Percentiles rank a stretch among this genome's conserved stretches.
Conservation (phyloP, 2,888 invertebrate species). For the Hecatera dysodea region DNA sequence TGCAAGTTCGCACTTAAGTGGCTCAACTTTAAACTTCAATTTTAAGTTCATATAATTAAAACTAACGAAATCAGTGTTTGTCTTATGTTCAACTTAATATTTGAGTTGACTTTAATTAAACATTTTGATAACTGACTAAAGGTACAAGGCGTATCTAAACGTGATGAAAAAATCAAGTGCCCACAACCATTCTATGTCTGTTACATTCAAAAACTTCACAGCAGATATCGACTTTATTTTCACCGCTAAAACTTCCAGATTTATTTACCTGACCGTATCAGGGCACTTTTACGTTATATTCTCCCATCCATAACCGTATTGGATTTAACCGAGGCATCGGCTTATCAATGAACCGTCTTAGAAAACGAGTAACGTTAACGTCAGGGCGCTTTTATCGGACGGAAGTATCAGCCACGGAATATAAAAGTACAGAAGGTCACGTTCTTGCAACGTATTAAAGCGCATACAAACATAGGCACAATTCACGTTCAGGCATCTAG, state of each 20-base stretch:
- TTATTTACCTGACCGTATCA: slow-evolving; percentile 60
- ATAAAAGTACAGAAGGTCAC: not conserved
- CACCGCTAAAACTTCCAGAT: slow-evolving; percentile 3
- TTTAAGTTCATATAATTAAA: slow-evolving; percentile 43
- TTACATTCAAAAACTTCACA: not conserved
- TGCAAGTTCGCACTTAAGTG: slow-evolving; percentile 35
- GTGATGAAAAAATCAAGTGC: no score
- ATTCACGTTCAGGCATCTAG: no score
- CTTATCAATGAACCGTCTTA: slow-evolving; percentile 63
- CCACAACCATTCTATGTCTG: no score
- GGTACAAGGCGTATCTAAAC: no score
- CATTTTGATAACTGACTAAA: slow-evolving; percentile 6
- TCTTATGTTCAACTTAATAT: slow-evolving; percentile 21
- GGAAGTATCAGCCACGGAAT: slow-evolving; percentile 48
- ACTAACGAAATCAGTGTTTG: slow-evolving; percentile 47
- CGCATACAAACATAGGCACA: not conserved
- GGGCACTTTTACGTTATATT: slow-evolving; percentile 38
- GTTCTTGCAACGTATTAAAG: not conserved
- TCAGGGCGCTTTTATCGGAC: slow-evolving; percentile 58
- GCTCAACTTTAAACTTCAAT: slow-evolving; percentile 32
- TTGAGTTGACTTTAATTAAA: slow-evolving; percentile 18
- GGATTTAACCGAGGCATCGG: slow-evolving; percentile 47
- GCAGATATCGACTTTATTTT: slow-evolving; percentile 14
- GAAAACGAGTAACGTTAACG: slow-evolving; percentile 52
- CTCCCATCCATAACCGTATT: slow-evolving; percentile 47